Evolutionary conservation across 23 tunicate genomes (phyloP), one percentile per base, ranked within the genome.

Genomic region (Halocynthia aurantium): DNA sequence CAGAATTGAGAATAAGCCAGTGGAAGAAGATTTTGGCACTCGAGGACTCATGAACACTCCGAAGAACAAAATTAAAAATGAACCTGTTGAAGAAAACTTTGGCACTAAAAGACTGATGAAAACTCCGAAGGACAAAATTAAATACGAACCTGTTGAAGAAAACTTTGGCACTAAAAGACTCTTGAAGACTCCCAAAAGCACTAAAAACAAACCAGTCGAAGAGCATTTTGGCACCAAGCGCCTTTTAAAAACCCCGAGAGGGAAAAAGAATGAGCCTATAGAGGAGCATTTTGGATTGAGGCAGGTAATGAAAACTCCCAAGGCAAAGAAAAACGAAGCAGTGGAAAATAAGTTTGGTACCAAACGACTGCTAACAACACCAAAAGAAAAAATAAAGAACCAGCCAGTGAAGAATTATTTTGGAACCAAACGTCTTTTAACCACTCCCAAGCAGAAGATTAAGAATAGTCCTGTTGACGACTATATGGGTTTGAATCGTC

Each of bases 201-300:
- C 57, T 6, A 84, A 76, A 44, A 21, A 50, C 44, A 50, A 70
- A 49, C 61, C 61, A 52, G 78, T 84, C 49, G 62, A 75, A 5
- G 82, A 76, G 8, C 71, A 87, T n/a, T 75, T 87, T 52, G 94
- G 94, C 17, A 77, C 83, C 21, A 87, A 82, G 84, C 70, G 87
- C 50, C 52, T 87, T 7, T 17, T 87, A 5, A 82, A 82, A 67
- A 87, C 94, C 21, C 87, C 94, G 1, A 82, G 62, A 62, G 80
- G 7, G 10, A 79, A 79, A 67, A 70, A 73, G 60, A 8, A 53
- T 13, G 50, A 74, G n/a, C 58, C 76, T 17, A 81, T 85, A 8
- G 53, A 64, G 50, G 84, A 80, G 22, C 61, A 85, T 18, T 85
- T 80, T 80, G 90, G 90, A 31, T 80, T 81, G 5, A 85, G 80